Evolutionary conservation across 2,113 vertebrate species (phyloP).

Genomic region (Sterrhoptilus dennistouni): DNA sequence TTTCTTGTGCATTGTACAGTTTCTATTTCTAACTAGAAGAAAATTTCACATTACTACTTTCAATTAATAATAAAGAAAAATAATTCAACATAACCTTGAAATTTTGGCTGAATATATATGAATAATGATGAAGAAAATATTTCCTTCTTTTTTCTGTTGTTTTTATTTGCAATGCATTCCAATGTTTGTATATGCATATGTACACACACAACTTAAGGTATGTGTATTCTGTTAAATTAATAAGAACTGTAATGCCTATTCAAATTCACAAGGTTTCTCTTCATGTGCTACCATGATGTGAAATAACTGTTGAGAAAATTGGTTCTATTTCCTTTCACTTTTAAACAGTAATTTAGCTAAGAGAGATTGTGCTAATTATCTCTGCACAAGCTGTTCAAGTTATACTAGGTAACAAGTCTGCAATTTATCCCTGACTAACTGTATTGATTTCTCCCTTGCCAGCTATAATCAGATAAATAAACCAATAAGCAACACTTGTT

Average conservation of each 20-base stretch:
- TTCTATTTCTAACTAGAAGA: not conserved
- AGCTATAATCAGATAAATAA: constrained; percentile 46
- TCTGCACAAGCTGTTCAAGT: constrained; percentile 12
- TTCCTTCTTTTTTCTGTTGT: not conserved
- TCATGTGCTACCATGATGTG: not conserved
- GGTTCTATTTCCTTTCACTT: not conserved
- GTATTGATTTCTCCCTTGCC: constrained; percentile 52
- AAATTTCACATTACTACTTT: not conserved
- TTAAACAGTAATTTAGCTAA: constrained; percentile 40
- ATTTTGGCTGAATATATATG: not conserved
- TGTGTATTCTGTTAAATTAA: not conserved
- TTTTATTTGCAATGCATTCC: not conserved
- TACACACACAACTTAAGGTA: not conserved
- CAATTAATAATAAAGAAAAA: not conserved
- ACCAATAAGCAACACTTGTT: constrained; percentile 23
- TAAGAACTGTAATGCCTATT: not conserved
- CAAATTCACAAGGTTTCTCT: not conserved
- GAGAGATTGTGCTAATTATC: constrained; percentile 19
- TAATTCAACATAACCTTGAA: not conserved
- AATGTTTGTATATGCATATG: not conserved
- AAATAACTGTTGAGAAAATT: not conserved
- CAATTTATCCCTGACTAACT: constrained; percentile 41
- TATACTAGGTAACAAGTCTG: constrained; percentile 9
- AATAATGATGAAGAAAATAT: not conserved
- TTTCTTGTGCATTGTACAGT: not conserved